A percentile compares a stretch with the other conserved stretches of the same genome.
These are phyloP conservation scores for Pocillopora grandis DNA, from an alignment of 92 coral and sea anemone genomes.

Conservation along the genomic window DNA sequence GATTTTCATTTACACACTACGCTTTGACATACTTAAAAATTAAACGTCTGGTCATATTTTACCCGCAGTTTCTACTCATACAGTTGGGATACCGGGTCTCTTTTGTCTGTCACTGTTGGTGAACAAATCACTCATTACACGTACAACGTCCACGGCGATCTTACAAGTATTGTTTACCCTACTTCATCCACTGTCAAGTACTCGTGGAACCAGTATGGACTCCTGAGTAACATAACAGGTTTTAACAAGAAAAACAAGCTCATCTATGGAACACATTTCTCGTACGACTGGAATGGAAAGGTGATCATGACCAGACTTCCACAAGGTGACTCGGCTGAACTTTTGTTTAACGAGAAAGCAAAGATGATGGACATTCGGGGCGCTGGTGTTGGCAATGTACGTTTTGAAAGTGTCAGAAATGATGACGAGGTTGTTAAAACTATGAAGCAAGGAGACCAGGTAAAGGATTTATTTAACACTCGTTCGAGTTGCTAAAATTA, in stretches of 20 bases:
- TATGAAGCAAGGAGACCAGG: slow-evolving; percentile 60
- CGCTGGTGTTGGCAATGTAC: slow-evolving; percentile 10
- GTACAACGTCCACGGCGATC: slow-evolving; percentile 56
- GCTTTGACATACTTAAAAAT: background rate
- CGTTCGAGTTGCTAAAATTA: background rate
- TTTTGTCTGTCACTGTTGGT: slow-evolving; percentile 49
- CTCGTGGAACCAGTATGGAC: slow-evolving; percentile 56
- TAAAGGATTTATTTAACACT: background rate
- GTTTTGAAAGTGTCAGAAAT: slow-evolving; percentile 4
- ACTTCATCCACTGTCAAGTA: slow-evolving; percentile 49
- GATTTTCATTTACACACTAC: too few species aligned
- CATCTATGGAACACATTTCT: slow-evolving; percentile 41
- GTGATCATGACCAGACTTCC: slow-evolving; percentile 37
- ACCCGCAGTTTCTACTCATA: slow-evolving; percentile 61
- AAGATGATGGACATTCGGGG: slow-evolving; percentile 32
- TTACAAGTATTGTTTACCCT: slow-evolving; percentile 65
- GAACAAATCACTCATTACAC: slow-evolving; percentile 54
- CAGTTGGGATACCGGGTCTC: slow-evolving; percentile 22
- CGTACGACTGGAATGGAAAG: slow-evolving; percentile 71
- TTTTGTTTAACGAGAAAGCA: slow-evolving; percentile 25
- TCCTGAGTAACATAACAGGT: slow-evolving; percentile 49
- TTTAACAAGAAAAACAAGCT: slow-evolving; percentile 46
- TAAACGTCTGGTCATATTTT: background rate
- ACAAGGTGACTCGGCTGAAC: slow-evolving; percentile 34
- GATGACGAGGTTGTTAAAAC: slow-evolving; percentile 30